Base-by-base conservation (phyloP, 2,113 vertebrate genomes). In the human region DNA sequence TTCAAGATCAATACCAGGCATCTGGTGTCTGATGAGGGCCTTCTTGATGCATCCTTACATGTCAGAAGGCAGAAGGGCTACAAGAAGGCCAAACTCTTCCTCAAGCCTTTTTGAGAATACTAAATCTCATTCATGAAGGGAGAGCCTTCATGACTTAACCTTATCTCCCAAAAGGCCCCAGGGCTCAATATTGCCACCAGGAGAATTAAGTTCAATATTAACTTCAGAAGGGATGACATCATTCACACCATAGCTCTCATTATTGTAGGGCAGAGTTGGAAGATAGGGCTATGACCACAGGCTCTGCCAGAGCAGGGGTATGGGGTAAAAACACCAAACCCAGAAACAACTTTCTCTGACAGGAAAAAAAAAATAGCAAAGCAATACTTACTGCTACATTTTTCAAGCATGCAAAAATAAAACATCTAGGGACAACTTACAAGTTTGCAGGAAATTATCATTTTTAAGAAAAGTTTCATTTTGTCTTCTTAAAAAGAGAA, bases 401-500 rank as follows among this genome's bases (percentile, higher is more conserved):
- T 97, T 94, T 94, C 59, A 96, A 93, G 48, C 32, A 91, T 79
- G 3, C 23, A 95, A 96, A 96, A 38, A 18, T 92, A 35, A 93
- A 85, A 12, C 27, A 79, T 97, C 17, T 32, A 97, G 38, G 80
- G 81, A 93, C 4, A 89, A 86, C 48, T 93, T 94, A 94, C 55
- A 96, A n/a, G 12, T 82, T 87, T 73, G 96, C 50, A 92, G 32
- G 52, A 93, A 94, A 30, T 94, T 96, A 2, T 2, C 52, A 80
- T 50, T 32, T 94, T 97, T 98, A 78, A 97, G 73, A 68, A 97
- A 98, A 97, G 61, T 72, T 38, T 96, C 75, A 90, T 78, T 50
- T 82, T 73, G 20, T 86, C 95, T 97, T 64, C 97, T 96, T 96
- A 96, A 97, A 90, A 97, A 92, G 78, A 83, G 86, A 94, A 98